Conservation (phyloP, 2,797 vertebrate species). For the Lepilemur ruficaudatus region DNA sequence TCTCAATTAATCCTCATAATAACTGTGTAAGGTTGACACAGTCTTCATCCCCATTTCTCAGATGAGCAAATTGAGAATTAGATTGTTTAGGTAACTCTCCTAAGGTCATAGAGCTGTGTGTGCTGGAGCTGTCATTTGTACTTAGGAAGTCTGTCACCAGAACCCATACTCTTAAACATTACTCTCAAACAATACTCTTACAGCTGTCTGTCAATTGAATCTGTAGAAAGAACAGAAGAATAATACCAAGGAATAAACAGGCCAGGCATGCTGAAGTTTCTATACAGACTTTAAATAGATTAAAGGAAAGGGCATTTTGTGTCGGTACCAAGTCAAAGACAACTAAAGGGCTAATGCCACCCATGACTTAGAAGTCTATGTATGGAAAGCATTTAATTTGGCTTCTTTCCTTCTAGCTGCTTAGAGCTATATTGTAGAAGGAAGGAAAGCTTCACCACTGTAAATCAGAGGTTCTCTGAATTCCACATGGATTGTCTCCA, state of each 20-base stretch:
- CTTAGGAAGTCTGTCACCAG: neutral
- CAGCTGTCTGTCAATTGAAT: slow-evolving; percentile 16
- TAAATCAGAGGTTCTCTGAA: neutral
- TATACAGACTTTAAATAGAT: neutral
- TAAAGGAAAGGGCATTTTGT: neutral
- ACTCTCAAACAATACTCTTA: neutral
- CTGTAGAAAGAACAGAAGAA: neutral
- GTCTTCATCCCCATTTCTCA: neutral
- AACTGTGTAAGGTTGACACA: neutral
- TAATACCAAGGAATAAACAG: neutral
- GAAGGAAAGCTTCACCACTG: neutral
- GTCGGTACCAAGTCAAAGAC: slow-evolving; percentile 10
- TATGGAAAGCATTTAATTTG: neutral
- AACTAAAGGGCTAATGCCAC: neutral
- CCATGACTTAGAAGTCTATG: neutral
- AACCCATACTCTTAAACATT: slow-evolving; percentile 12
- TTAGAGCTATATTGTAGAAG: neutral
- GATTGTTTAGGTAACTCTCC: neutral
- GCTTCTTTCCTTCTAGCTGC: neutral
- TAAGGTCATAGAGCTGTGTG: neutral
- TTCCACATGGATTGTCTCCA: neutral
- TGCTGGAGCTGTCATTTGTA: neutral
- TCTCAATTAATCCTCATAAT: neutral
- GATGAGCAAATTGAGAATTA: neutral
- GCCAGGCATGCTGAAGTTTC: neutral